Percentiles rank a stretch among this genome's conserved stretches.
phyloP scores from a whole-genome alignment of 53 echinoderm and acorn worm genomes.

The Holothuria scabra region DNA sequence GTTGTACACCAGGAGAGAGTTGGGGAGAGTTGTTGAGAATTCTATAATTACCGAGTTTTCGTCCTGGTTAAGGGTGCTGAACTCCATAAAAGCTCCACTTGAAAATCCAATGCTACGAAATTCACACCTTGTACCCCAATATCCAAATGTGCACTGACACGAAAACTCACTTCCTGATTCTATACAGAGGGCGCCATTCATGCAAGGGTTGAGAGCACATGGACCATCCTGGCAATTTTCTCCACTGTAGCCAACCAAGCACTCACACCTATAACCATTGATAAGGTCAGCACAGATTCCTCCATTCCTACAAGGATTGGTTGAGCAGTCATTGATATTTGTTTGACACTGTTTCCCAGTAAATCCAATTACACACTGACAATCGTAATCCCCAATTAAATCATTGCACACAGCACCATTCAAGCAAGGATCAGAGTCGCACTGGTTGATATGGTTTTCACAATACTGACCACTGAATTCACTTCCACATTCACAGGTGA shows the following conservation, averaged over 20 bases:
- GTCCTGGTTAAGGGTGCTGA: constrained; percentile 37
- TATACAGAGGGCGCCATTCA: constrained; percentile 75
- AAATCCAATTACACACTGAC: constrained; percentile 77
- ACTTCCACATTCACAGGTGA: constrained; percentile 69
- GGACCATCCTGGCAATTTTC: constrained; percentile 81
- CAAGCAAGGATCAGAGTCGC: constrained; percentile 71
- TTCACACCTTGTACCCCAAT: constrained; percentile 80
- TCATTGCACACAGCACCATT: constrained; percentile 84
- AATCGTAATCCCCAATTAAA: constrained; percentile 66
- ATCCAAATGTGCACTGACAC: constrained; percentile 80
- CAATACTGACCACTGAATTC: constrained; percentile 80
- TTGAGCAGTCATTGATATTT: constrained; percentile 77
- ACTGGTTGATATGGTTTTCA: constrained; percentile 79
- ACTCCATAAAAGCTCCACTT: constrained; percentile 78
- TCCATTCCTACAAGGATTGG: constrained; percentile 71
- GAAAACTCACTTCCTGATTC: constrained; percentile 71
- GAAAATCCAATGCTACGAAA: constrained; percentile 82
- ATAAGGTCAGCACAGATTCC: constrained; percentile 72
- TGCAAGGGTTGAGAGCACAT: constrained; percentile 77
- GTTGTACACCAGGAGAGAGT: constrained; percentile 88
- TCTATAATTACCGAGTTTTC: constrained; percentile 75
- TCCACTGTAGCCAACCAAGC: constrained; percentile 76
- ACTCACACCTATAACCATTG: constrained; percentile 77
- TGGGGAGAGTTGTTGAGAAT: constrained; percentile 73
- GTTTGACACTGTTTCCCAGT: constrained; percentile 70